Evolutionary conservation across 2,888 invertebrate genomes (phyloP).

Genomic region (Clanis bilineata): DNA sequence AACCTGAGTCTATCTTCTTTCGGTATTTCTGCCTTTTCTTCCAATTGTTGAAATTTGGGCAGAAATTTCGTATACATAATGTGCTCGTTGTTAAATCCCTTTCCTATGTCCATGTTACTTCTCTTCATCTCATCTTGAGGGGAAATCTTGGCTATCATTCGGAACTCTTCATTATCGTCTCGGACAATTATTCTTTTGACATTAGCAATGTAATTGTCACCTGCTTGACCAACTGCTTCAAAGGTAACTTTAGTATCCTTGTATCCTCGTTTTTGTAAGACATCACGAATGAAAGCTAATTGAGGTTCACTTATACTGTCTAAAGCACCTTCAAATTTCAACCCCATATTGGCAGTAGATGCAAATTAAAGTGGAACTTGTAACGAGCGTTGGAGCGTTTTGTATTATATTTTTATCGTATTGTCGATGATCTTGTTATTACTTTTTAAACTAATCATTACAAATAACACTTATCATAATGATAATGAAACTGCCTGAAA

Average conservation of each 20-base stretch:
- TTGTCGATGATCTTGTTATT: slow-evolving; percentile 10
- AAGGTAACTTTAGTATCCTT: slow-evolving; percentile 36
- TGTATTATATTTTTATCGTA: slow-evolving; percentile 19
- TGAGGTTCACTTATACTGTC: slow-evolving; percentile 36
- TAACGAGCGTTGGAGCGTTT: slow-evolving; percentile 28
- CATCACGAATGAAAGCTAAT: slow-evolving; percentile 39
- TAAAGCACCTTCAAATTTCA: slow-evolving; percentile 41
- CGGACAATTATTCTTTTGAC: slow-evolving; percentile 38
- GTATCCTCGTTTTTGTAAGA: slow-evolving; percentile 41
- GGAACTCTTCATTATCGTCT: slow-evolving; percentile 37
- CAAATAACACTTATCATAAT: too few relatives aligned
- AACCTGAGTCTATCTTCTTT: slow-evolving; percentile 39
- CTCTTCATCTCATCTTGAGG: slow-evolving; percentile 33
- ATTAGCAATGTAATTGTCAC: slow-evolving; percentile 43
- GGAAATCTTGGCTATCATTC: slow-evolving; percentile 55
- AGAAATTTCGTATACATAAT: slow-evolving; percentile 43
- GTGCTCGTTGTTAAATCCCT: slow-evolving; percentile 45
- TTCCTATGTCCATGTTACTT: slow-evolving; percentile 22
- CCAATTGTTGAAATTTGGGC: slow-evolving; percentile 43
- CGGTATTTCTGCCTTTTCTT: slow-evolving; percentile 39
- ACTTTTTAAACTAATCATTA: too few relatives aligned
- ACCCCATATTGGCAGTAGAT: slow-evolving; percentile 29
- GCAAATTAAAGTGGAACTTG: slow-evolving; percentile 22
- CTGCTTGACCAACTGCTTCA: slow-evolving; percentile 38
- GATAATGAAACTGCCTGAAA: too few relatives aligned